Evolutionary conservation across 2,888 invertebrate genomes (phyloP), one percentile per base, ranked within the genome.

Genomic region (Yponomeuta evonymella): DNA sequence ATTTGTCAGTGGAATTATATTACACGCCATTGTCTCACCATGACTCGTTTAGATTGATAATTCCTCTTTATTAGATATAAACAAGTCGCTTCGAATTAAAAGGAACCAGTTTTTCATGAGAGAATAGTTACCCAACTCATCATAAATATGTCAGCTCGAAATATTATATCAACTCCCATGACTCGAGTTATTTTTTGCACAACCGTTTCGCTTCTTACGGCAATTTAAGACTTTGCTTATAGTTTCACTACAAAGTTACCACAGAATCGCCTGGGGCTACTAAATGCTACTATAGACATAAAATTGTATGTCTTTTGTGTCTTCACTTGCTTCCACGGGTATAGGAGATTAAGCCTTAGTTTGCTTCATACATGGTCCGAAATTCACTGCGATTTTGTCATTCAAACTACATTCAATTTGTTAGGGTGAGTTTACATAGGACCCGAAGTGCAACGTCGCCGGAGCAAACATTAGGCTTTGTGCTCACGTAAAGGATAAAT

Each of bases 401-500:
- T 72, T 72, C 71, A 76, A 77, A 75, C 76, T 78, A 79, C 77
- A 81, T 84, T 87, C 85, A 85, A 87, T 87, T 89, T 87, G 87
- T 90, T 83, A 87, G 83, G 85, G 80, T 74, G 76, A 83, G 91
- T 92, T 90, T 91, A 87, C 90, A 88, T 83, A 92, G 91, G 91
- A 91, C 82, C 81, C 86, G 84, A 89, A 91, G 90, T 91, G 92
- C 92, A 91, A 90, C 85, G 87, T 83, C 81, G 43, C 43, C 9
- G 88, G 78, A 83, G 81, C 88, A 91, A 92, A 92, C 88, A 89
- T 85, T 77, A 86, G 82, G 86, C 89, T 88, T 91, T 91, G 89
- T 91, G 85, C 87, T 88, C 86, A 89, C 85, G 83, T 85, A 83
- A 83, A 84, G 84, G 81, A 88, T 84, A 85, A 92, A 92, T 91